Conservation (phyloP, 2,113 vertebrate genomes). For the Dryoscopus gambensis region DNA sequence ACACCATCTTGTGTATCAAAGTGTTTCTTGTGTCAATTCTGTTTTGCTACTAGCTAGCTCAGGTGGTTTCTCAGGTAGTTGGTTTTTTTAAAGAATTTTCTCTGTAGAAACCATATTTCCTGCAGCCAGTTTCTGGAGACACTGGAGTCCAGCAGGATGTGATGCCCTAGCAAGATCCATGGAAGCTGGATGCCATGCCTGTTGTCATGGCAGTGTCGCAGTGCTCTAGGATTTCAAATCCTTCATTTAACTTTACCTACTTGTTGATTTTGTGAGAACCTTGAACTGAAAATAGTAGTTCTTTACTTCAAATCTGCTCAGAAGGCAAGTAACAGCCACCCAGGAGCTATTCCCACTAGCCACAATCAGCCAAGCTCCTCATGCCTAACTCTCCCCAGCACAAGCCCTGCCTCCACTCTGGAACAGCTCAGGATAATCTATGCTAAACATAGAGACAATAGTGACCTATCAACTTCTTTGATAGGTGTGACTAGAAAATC, state of each 20-base stretch:
- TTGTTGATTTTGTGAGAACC: neutral
- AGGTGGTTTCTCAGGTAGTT: neutral
- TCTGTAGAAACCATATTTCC: neutral
- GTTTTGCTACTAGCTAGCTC: neutral
- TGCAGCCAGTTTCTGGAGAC: neutral
- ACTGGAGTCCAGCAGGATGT: neutral
- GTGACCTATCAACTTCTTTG: neutral
- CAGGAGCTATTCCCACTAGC: neutral
- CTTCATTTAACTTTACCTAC: neutral
- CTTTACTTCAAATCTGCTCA: neutral
- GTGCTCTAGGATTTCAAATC: neutral
- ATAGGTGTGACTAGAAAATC: neutral
- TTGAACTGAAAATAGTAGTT: neutral
- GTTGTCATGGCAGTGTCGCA: neutral
- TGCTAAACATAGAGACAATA: neutral
- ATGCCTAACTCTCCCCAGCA: neutral
- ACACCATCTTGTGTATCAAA: neutral
- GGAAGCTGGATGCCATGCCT: neutral
- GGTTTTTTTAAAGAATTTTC: neutral
- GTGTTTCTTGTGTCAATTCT: neutral
- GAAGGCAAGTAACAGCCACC: neutral
- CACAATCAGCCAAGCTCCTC: neutral
- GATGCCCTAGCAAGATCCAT: neutral
- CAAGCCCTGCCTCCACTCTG: neutral
- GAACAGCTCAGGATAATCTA: neutral